Base-by-base conservation (phyloP, 1,140 invertebrate species). In the Neelides sp. region DNA sequence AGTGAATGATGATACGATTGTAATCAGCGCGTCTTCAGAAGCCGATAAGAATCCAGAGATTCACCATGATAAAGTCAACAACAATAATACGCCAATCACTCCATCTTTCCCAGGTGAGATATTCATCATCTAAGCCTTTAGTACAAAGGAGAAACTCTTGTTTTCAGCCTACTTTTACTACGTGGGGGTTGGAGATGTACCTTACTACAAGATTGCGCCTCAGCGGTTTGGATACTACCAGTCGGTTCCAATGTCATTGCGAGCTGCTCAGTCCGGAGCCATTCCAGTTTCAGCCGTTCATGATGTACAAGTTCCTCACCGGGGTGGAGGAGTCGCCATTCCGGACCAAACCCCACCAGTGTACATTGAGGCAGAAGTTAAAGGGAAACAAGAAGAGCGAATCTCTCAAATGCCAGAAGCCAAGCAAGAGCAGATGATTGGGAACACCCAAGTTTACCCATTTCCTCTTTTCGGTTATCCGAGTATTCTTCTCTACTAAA, bases 281-380 rank as follows among this genome's bases (percentile, higher is more conserved):
- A 56, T 61, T 4, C 64, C 64, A 17, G 49, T 63, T 12, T 52
- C 61, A 17, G 64, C 64, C 7, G 54, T 61, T 17, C 64, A 65
- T 37, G 61, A 65, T 42, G n/a, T 50, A 5, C 64, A 65, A 52
- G 57, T 65, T 4, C 48, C 40, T 3, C 15, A 42, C 24, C 37
- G 10, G 24, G 19, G 15, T 30, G 15, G 5, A 4, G 20, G 17
- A 7, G 30, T 8, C 3, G n/a, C 4, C 3, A 28, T 2, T 19
- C 45, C 24, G 20, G 12, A 30, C 3, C 26, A 17, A 7, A 10
- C 15, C 28, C 3, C 19, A 19, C 4, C 22, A n/a, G n/a, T n/a
- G n/a, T n/a, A n/a, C n/a, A n/a, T n/a, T n/a, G n/a, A n/a, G n/a
- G n/a, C n/a, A n/a, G n/a, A n/a, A n/a, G n/a, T n/a, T n/a, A n/a